Base-by-base conservation (phyloP, 2,797 vertebrate genomes). In the Argentina silus region DNA sequence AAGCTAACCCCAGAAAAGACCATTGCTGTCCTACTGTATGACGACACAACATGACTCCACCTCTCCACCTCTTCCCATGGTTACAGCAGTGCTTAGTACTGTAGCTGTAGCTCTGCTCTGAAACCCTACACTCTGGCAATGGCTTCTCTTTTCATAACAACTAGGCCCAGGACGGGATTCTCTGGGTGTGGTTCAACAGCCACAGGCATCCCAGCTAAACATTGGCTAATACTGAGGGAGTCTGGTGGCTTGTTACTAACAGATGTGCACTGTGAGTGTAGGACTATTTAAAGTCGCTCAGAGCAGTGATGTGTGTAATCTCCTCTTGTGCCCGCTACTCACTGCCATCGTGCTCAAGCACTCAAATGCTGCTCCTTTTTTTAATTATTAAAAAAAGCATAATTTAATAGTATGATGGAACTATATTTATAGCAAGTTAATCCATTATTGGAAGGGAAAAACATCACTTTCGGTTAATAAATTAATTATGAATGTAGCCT, bases 281-380 rank as follows among this genome's bases (percentile, higher is more conserved):
- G 1, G 53, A 19, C 50, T 69, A 23, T 69, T 69, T 69, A 55
- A 56, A 56, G 51, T 42, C 67, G 10, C 27, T 6, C 9, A 44
- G 36, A 43, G 36, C 51, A 43, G 51, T 36, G 8, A 48, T 51
- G 64, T 50, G 12, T 67, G 19, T 67, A 17, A 43, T 42, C 73
- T 64, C 61, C 64, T n/a, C 75, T 74, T 62, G 61, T 78, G 73
- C 73, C 59, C 15, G 59, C 59, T 36, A 12, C 27, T 60, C 11
- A 6, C 23, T 60, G 59, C 36, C 23, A 15, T 36, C 7, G 15
- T 36, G 11, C 11, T 61, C 27, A 27, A 53, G 50, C n/a, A 53
- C 5, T n/a, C 50, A 53, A n/a, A 4, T 6, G 12, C 15, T 15
- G 51, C 17, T n/a, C 17, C 17, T 53, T 53, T 61, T 74, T 67